phyloP scores from a whole-genome alignment of 2,113 vertebrate genomes.

The Pteronura brasiliensis region DNA sequence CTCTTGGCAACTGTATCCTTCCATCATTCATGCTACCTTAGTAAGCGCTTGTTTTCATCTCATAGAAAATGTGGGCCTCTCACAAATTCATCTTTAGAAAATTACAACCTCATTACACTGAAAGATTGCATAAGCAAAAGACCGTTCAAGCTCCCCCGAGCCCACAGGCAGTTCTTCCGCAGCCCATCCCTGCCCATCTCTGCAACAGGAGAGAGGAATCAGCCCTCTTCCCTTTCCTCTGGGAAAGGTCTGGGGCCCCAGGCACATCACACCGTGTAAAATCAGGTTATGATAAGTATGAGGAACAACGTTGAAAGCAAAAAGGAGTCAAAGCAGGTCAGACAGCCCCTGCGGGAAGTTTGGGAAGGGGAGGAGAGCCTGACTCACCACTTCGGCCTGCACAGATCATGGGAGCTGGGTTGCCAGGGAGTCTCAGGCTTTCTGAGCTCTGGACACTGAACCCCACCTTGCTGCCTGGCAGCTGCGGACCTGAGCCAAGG shows the following conservation, averaged over 20 bases:
- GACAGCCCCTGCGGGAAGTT: neutral
- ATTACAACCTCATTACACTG: conserved; percentile 16
- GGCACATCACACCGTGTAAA: conserved; percentile 42
- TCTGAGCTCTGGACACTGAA: neutral
- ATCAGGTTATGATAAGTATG: conserved; percentile 58
- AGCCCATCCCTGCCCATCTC: neutral
- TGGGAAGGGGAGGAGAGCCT: neutral
- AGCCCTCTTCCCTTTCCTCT: neutral
- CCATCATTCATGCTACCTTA: neutral
- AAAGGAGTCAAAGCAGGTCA: conserved; percentile 68
- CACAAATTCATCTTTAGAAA: conserved; percentile 44
- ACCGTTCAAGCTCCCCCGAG: neutral
- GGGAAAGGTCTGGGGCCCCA: neutral
- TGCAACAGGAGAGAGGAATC: neutral
- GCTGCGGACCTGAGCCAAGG: neutral
- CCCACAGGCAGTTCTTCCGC: neutral
- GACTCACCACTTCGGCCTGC: conserved; percentile 21
- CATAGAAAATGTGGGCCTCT: conserved; percentile 30
- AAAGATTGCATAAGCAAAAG: conserved; percentile 16
- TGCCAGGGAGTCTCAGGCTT: neutral
- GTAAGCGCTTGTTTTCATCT: neutral
- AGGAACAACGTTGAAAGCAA: conserved; percentile 42
- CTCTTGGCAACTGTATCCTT: neutral
- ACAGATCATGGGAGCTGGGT: neutral
- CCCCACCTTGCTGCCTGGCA: neutral